phyloP scores from a whole-genome alignment of 2,888 invertebrate genomes.

The Priocnemis perturbator region DNA sequence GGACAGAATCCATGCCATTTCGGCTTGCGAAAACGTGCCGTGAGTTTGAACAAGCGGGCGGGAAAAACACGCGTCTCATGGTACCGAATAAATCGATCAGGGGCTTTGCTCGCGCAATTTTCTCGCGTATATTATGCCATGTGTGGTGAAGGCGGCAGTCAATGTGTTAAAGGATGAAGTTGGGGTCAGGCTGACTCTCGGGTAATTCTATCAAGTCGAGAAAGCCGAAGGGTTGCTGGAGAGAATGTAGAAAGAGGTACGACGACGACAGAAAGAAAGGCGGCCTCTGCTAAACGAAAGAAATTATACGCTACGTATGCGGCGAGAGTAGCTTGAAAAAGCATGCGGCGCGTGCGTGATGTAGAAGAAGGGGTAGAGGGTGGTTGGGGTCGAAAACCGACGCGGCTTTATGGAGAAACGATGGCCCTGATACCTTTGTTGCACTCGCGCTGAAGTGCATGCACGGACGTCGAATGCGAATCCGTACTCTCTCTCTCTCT shows the following conservation, averaged over 20 bases:
- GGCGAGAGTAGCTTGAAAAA: slow-evolving; percentile 12
- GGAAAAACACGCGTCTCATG: slow-evolving; percentile 1
- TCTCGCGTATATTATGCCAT: too few species aligned
- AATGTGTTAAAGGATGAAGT: too few species aligned
- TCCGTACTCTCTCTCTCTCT: slow-evolving; percentile 1
- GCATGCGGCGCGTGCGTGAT: slow-evolving; percentile 4
- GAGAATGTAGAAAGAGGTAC: too few species aligned
- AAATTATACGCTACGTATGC: too few species aligned
- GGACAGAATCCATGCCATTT: slow-evolving; percentile 39
- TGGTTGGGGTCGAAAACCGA: slow-evolving; percentile 22
- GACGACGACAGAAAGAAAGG: too few species aligned
- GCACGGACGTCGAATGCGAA: slow-evolving; percentile 43
- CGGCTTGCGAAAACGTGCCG: slow-evolving; percentile 34
- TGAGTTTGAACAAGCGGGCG: slow-evolving; percentile 24
- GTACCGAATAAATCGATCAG: background rate
- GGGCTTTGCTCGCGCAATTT: too few species aligned
- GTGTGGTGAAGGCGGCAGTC: too few species aligned
- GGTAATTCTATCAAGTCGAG: too few species aligned
- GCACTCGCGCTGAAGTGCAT: slow-evolving; percentile 21
- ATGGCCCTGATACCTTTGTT: slow-evolving; percentile 45
- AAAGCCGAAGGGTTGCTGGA: too few species aligned
- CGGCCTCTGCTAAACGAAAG: too few species aligned
- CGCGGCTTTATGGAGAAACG: slow-evolving; percentile 36
- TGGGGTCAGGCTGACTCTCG: too few species aligned
- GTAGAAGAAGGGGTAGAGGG: too few species aligned